Conservation (phyloP, 2,113 vertebrate species). For the Psettodes erumei region DNA sequence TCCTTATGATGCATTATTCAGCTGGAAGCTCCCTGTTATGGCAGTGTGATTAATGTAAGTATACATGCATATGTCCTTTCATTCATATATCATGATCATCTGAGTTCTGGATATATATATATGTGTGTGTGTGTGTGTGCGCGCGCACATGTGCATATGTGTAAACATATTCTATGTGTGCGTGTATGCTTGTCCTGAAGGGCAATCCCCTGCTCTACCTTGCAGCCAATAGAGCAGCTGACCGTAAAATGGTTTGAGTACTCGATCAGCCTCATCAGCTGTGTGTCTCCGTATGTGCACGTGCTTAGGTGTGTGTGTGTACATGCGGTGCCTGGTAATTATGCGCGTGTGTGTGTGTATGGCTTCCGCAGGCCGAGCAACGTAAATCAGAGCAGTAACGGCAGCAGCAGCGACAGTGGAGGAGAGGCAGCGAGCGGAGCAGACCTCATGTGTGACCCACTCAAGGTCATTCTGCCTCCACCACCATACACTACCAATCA, state of each 20-base stretch:
- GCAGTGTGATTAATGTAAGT: not conserved
- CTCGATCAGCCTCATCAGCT: conserved; percentile 37
- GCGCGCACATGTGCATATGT: not conserved
- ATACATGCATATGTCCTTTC: not conserved
- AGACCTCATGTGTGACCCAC: conserved; percentile 69
- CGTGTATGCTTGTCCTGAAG: conserved; percentile 18
- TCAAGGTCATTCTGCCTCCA: conserved; percentile 77
- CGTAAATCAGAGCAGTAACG: conserved; percentile 62
- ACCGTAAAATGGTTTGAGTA: not conserved
- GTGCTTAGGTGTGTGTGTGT: conserved; percentile 19
- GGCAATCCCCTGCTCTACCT: conserved; percentile 7
- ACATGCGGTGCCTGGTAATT: conserved; percentile 46
- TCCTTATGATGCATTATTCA: conserved; percentile 53
- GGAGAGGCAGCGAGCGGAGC: conserved; percentile 54
- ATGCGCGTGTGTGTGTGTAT: conserved; percentile 27
- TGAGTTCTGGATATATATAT: not conserved
- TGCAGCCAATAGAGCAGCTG: not conserved
- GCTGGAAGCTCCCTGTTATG: conserved; percentile 18
- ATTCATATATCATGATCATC: not conserved
- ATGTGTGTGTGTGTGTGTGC: not conserved
- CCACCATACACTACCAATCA: conserved; percentile 75
- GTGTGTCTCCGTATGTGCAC: conserved; percentile 19
- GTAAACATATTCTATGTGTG: not conserved
- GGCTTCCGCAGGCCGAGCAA: conserved; percentile 53
- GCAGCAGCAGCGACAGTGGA: conserved; percentile 47